Conservation (phyloP, 2,888 invertebrate species). For the Dryadula phaetusa region DNA sequence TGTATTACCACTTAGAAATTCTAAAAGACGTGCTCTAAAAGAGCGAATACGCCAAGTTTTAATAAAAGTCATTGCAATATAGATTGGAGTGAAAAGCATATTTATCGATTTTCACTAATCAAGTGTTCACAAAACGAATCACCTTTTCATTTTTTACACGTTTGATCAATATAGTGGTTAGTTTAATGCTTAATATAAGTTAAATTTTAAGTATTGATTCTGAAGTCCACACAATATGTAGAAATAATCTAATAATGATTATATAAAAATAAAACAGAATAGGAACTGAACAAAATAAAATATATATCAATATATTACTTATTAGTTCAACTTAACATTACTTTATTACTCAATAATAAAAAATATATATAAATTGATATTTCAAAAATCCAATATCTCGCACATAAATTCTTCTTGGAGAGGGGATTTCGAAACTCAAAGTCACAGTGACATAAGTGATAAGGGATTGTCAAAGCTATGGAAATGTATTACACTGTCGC, state of each 20-base stretch:
- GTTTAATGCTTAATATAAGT: slow-evolving; percentile 20
- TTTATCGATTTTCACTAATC: slow-evolving; percentile 47
- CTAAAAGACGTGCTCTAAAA: slow-evolving; percentile 87
- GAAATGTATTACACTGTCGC: background rate
- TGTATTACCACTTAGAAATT: slow-evolving; percentile 83
- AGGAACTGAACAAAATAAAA: slow-evolving; percentile 12
- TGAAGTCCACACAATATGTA: slow-evolving; percentile 65
- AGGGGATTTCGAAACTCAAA: slow-evolving; percentile 21
- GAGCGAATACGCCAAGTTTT: slow-evolving; percentile 91
- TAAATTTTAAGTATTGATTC: slow-evolving; percentile 69
- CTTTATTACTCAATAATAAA: slow-evolving; percentile 3
- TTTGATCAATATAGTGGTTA: slow-evolving; percentile 34
- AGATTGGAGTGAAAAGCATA: slow-evolving; percentile 92
- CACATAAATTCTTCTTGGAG: slow-evolving; percentile 15
- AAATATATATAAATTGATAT: slow-evolving; percentile 13
- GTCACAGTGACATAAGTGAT: slow-evolving; percentile 16
- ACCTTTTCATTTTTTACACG: slow-evolving; percentile 41
- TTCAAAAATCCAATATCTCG: slow-evolving; percentile 23
- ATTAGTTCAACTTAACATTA: background rate
- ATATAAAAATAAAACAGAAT: slow-evolving; percentile 34
- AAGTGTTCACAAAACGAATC: slow-evolving; percentile 27
- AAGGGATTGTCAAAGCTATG: slow-evolving; percentile 9
- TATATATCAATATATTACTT: background rate
- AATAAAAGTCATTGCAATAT: slow-evolving; percentile 92
- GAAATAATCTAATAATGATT: slow-evolving; percentile 38